These are phyloP conservation scores for Macrotus californicus DNA, from an alignment of 2,113 vertebrate genomes.

Conservation along the genomic window DNA sequence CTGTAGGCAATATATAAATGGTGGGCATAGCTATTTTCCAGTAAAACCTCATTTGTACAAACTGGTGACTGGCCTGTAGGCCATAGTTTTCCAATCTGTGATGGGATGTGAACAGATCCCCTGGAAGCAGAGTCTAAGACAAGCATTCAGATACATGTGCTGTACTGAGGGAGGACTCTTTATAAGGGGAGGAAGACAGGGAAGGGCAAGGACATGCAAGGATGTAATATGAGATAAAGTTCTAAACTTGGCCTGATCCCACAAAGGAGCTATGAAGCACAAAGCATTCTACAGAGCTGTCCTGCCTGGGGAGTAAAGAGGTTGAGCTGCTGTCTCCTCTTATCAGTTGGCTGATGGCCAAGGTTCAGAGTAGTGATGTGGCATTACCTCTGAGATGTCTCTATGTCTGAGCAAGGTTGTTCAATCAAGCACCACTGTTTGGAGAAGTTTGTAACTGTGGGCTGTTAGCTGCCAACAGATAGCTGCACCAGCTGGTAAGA, in stretches of 20 bases:
- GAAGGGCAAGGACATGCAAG: neutral
- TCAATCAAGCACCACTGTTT: neutral
- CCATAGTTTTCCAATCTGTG: neutral
- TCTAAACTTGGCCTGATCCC: neutral
- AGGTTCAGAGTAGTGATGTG: neutral
- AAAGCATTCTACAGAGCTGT: neutral
- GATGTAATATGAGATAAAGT: neutral
- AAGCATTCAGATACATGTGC: neutral
- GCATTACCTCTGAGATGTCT: fast-evolving
- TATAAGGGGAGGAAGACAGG: neutral
- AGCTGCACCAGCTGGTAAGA: neutral
- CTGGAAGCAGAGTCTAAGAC: neutral
- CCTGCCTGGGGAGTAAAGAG: neutral
- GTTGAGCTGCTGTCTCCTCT: neutral
- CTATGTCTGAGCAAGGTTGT: neutral
- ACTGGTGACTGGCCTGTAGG: neutral
- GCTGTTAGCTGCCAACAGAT: neutral
- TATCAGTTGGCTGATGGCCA: neutral
- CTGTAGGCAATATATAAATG: neutral
- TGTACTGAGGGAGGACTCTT: neutral
- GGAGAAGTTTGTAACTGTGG: neutral
- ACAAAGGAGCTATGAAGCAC: neutral
- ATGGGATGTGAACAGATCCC: neutral
- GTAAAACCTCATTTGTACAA: neutral
- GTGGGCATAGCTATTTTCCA: neutral